phyloP scores from a whole-genome alignment of 2,797 vertebrate species.

The Dryobates pubescens region DNA sequence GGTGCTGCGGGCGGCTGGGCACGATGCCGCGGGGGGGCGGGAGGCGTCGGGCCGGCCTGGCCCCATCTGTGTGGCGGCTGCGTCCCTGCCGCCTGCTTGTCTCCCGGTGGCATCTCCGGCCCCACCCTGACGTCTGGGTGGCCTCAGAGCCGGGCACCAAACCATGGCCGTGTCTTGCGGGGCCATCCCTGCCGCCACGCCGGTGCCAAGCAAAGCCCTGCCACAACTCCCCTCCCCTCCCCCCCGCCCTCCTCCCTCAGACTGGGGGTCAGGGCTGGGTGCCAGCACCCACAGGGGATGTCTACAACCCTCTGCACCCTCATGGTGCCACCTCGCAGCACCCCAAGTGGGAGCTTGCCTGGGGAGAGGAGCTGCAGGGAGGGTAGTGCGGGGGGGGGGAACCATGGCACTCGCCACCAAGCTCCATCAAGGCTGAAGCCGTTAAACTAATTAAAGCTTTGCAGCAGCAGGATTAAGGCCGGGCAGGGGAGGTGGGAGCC shows the following conservation, averaged over 20 bases:
- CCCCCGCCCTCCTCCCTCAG: neutral
- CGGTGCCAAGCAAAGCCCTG: neutral
- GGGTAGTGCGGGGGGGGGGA: neutral
- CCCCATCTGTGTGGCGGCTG: slow-evolving; percentile 37
- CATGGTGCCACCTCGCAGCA: neutral
- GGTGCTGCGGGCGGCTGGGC: neutral
- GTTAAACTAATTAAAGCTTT: slow-evolving; percentile 84
- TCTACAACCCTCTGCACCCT: too few relatives aligned
- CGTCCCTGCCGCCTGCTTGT: slow-evolving; percentile 43
- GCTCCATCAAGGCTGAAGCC: slow-evolving; percentile 78
- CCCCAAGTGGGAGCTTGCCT: neutral
- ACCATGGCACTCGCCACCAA: slow-evolving; percentile 34
- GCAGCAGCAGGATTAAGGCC: slow-evolving; percentile 80
- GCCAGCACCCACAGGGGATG: neutral
- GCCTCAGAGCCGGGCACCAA: slow-evolving; percentile 53
- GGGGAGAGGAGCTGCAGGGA: neutral
- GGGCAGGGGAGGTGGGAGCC: slow-evolving; percentile 75
- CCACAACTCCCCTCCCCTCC: neutral
- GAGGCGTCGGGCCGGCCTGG: neutral
- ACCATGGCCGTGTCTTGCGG: slow-evolving; percentile 18
- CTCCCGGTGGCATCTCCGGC: slow-evolving; percentile 64
- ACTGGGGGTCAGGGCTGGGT: neutral
- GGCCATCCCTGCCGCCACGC: neutral
- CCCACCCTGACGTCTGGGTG: slow-evolving; percentile 65
- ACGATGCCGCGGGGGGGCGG: neutral